Percentiles rank a stretch among this genome's conserved stretches.
Conservation (phyloP, 2,113 vertebrate species). For the Neotoma lepida region DNA sequence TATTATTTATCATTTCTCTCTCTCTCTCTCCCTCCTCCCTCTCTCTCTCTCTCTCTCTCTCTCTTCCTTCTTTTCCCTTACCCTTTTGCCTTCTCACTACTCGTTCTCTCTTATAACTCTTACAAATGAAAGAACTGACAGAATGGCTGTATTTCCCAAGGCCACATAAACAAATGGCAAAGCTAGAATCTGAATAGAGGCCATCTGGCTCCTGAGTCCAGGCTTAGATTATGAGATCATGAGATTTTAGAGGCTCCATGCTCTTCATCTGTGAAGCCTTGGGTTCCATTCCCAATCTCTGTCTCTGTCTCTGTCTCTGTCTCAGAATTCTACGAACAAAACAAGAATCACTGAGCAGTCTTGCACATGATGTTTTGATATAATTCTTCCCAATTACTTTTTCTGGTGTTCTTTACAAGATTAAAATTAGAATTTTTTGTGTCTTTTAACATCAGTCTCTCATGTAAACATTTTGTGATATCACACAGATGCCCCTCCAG, state of each 20-base stretch:
- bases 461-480: not conserved
- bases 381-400: constrained; percentile 39
- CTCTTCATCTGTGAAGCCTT: constrained; percentile 21
- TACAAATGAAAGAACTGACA: not conserved
- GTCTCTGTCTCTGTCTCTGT: not conserved
- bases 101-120: too few species aligned
- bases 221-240: not conserved
- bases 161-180: not conserved
- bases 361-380: not conserved
- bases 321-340: constrained; percentile 22
- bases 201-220: not conserved
- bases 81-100: too few species aligned
- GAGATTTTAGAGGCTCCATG: not conserved
- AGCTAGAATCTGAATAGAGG: not conserved
- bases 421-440: not conserved
- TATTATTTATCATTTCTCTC: not conserved
- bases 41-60: not conserved
- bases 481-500: not conserved
- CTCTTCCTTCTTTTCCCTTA: fast-evolving
- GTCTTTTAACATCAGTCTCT: not conserved
- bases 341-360: not conserved
- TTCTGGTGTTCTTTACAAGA: not conserved
- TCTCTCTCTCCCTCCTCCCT: not conserved
- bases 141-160: not conserved
- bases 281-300: not conserved